Evolutionary conservation across 2,888 invertebrate species (phyloP).

Genomic region (Parelbella ahira): DNA sequence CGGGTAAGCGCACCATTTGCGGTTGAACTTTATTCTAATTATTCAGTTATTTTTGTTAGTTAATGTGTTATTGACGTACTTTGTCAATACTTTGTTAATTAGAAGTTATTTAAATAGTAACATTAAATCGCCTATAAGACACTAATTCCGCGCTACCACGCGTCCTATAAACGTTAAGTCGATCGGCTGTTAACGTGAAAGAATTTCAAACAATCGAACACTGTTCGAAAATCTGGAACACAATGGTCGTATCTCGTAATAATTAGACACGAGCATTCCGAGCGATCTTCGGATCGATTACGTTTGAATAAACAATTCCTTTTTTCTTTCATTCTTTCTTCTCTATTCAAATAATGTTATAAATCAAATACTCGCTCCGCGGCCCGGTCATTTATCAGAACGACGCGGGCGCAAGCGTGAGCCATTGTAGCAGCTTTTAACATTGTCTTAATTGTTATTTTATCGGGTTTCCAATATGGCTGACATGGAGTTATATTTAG

Average conservation of each 20-base stretch:
- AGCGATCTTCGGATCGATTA: conserved; percentile 70
- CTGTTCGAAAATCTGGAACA: conserved; percentile 24
- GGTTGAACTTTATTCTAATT: too few species aligned
- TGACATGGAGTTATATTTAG: conserved; percentile 64
- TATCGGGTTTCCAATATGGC: conserved; percentile 72
- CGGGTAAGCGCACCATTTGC: too few species aligned
- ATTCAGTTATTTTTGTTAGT: too few species aligned
- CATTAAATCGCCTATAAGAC: too few species aligned
- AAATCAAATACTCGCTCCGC: conserved; percentile 71
- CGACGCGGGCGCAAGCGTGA: conserved; percentile 56
- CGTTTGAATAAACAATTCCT: conserved; percentile 70
- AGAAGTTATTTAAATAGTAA: too few species aligned
- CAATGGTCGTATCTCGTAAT: conserved; percentile 24
- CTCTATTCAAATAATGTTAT: conserved; percentile 72
- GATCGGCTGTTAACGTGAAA: conserved; percentile 20
- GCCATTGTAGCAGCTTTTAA: conserved; percentile 66
- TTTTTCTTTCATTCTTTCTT: conserved; percentile 56
- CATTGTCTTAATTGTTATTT: conserved; percentile 75
- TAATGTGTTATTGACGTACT: too few species aligned
- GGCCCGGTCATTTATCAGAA: conserved; percentile 71
- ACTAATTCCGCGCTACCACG: conserved; percentile 12
- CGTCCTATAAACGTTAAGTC: conserved; percentile 22
- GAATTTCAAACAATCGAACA: conserved; percentile 25
- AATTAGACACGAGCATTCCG: conserved; percentile 45
- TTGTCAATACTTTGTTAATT: too few species aligned